These are phyloP conservation scores for Alethe diademata DNA, from an alignment of 2,113 vertebrate species.

Conservation along the genomic window DNA sequence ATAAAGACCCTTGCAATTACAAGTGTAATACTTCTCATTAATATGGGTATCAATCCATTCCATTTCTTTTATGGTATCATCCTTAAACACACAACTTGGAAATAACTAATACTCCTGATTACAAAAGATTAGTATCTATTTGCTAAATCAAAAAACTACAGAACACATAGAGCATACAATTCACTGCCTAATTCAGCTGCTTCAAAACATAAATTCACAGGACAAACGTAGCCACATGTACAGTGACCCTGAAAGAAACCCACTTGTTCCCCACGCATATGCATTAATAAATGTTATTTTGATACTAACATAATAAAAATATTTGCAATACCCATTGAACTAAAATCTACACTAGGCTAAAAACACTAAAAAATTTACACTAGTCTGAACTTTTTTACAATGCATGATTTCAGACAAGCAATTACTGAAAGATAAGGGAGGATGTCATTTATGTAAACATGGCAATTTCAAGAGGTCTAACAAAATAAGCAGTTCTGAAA, in stretches of 20 bases:
- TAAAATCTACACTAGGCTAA: background rate
- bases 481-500: background rate
- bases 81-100: background rate
- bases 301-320: background rate
- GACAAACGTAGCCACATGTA: background rate
- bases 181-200: background rate
- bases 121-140: background rate
- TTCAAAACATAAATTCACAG: background rate
- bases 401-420: background rate
- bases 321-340: background rate
- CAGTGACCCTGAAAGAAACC: background rate
- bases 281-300: background rate
- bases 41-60: background rate
- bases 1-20: background rate
- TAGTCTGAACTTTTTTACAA: background rate
- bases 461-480: background rate
- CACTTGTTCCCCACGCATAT: background rate
- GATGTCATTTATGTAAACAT: background rate
- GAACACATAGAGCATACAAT: background rate
- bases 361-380: background rate
- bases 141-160: background rate
- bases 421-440: background rate
- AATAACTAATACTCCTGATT: background rate
- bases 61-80: background rate
- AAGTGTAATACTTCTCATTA: background rate